Evolutionary conservation across 2,797 vertebrate species (phyloP).

Genomic region (Chiropotes sagulatus): DNA sequence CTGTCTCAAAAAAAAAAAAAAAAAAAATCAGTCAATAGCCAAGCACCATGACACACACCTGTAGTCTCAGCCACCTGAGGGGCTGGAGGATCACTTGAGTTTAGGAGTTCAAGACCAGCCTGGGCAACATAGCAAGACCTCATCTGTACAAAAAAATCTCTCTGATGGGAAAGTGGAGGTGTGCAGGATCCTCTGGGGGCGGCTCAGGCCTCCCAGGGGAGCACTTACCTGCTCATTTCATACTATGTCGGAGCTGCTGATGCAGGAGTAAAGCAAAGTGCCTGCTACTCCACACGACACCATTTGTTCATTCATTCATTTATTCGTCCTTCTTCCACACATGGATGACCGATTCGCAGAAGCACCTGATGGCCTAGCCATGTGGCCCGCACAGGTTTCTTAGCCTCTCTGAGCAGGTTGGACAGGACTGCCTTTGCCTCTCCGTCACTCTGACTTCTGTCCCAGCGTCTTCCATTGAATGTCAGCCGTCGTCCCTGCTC

Average conservation of each 20-base stretch:
- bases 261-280: neutral
- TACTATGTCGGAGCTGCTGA: neutral
- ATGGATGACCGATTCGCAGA: neutral
- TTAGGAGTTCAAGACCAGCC: neutral
- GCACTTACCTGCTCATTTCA: neutral
- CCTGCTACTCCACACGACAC: rapidly evolving
- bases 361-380: neutral
- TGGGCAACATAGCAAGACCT: neutral
- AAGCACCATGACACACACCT: neutral
- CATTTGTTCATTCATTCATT: neutral
- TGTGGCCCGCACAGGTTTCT: neutral
- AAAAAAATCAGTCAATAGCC: neutral
- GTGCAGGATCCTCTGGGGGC: neutral
- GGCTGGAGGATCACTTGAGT: neutral
- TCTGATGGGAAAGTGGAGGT: neutral
- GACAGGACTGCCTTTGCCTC: neutral
- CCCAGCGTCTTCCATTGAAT: neutral
- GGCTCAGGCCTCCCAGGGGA: neutral
- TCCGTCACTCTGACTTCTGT: neutral
- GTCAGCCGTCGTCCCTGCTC: rapidly evolving
- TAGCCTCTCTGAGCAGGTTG: neutral
- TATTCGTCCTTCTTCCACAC: neutral
- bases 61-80: neutral
- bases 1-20: too few species aligned
- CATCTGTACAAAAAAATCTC: neutral